Percentiles rank a stretch among this genome's conserved stretches.
Evolutionary conservation across 2,797 vertebrate genomes (phyloP).

Genomic region (Triplophysa yarkandensis): DNA sequence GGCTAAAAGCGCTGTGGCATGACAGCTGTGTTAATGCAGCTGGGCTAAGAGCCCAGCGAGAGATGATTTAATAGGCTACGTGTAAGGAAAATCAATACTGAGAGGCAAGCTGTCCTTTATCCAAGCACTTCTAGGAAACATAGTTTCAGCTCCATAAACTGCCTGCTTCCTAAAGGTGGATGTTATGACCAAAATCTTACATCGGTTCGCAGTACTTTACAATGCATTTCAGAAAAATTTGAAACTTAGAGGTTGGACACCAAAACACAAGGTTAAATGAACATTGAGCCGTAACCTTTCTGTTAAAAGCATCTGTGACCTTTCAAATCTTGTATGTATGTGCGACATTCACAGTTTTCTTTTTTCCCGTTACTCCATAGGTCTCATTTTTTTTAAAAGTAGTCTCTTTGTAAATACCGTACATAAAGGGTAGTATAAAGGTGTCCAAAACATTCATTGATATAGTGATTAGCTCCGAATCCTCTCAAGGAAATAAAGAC

Average conservation of each 20-base stretch:
- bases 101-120: conserved; percentile 49
- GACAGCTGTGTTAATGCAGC: conserved; percentile 61
- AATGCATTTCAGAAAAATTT: too few species aligned
- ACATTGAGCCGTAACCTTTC: not conserved
- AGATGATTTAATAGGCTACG: conserved; percentile 68
- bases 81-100: conserved; percentile 71
- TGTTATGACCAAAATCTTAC: not conserved
- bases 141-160: conserved; percentile 41
- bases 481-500: not conserved
- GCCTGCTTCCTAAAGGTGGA: not conserved
- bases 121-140: conserved; percentile 46
- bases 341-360: not conserved
- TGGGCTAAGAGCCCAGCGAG: conserved; percentile 53
- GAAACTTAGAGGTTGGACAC: too few species aligned
- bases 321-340: not conserved
- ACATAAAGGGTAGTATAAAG: too few species aligned
- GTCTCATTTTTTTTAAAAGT: not conserved
- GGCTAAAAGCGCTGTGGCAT: conserved; percentile 56
- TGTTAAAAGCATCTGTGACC: not conserved
- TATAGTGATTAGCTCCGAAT: too few species aligned
- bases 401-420: too few species aligned
- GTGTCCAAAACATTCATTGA: too few species aligned
- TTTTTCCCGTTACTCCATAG: not conserved
- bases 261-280: not conserved
- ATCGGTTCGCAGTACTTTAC: not conserved